phyloP scores from a whole-genome alignment of 1,140 invertebrate species.

The Ceratosolen solmsi region DNA sequence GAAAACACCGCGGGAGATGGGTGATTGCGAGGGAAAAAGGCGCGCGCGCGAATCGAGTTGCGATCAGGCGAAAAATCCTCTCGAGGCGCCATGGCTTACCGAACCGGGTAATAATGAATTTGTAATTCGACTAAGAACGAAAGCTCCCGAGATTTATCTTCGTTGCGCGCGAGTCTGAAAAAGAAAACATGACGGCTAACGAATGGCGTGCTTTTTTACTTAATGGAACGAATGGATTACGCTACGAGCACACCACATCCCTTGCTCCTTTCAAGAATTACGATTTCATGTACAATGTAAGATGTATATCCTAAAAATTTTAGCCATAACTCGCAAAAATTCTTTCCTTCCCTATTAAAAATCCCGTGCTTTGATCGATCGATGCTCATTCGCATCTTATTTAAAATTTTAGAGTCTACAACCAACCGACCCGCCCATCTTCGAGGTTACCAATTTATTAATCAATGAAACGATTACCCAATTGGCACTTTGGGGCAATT shows the following conservation, averaged over 20 bases:
- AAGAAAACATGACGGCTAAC: background rate
- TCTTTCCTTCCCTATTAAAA: no score
- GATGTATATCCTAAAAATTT: no score
- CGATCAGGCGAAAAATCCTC: conserved; percentile 64
- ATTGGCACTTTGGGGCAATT: conserved; percentile 67
- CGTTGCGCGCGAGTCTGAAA: background rate
- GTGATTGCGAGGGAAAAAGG: conserved; percentile 51
- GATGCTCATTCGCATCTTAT: background rate
- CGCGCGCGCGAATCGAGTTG: conserved; percentile 55
- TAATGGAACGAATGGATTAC: conserved; percentile 12
- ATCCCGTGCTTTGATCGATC: background rate
- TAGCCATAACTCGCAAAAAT: no score
- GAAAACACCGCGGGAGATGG: conserved; percentile 59
- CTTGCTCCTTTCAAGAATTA: background rate
- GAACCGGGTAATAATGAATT: conserved; percentile 67
- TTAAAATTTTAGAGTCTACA: conserved; percentile 64
- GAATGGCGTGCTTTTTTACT: background rate
- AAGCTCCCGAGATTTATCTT: conserved; percentile 26
- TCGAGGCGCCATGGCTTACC: conserved; percentile 55
- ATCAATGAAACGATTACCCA: conserved; percentile 72
- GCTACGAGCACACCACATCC: background rate
- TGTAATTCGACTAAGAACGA: conserved; percentile 56
- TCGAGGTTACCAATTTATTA: conserved; percentile 70
- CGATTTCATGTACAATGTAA: no score
- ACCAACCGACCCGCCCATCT: conserved; percentile 70